These are phyloP conservation scores for Anisognathus igniventris DNA, from an alignment of 2,797 vertebrate species.

Conservation along the genomic window DNA sequence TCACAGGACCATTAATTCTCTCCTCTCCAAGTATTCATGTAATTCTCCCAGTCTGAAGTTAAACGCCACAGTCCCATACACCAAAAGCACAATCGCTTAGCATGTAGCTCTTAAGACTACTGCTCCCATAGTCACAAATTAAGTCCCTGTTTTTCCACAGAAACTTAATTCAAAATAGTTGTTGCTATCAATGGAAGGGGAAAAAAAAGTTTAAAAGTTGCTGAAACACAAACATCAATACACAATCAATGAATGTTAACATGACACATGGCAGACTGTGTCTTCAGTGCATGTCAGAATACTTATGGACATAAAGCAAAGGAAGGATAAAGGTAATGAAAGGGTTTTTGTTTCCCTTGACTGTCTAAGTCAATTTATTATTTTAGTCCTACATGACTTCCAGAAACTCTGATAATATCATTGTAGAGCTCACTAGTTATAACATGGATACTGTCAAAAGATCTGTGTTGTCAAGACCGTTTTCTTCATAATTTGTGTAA, in stretches of 20 bases:
- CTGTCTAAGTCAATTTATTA: conserved; percentile 75
- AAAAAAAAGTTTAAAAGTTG: conserved; percentile 23
- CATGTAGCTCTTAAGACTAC: not conserved
- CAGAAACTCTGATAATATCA: conserved; percentile 72
- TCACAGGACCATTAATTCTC: not conserved
- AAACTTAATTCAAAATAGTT: not conserved
- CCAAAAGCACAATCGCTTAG: not conserved
- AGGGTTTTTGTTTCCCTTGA: not conserved
- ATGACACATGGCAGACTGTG: not conserved
- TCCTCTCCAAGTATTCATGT: not conserved
- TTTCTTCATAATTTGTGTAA: conserved; percentile 45
- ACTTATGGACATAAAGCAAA: conserved; percentile 31
- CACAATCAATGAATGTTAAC: conserved; percentile 35
- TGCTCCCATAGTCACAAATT: not conserved
- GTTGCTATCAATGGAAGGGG: not conserved
- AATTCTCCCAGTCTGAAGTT: not conserved
- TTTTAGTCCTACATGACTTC: conserved; percentile 67
- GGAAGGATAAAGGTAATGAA: conserved; percentile 58
- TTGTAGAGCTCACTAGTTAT: conserved; percentile 58
- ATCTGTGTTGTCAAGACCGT: conserved; percentile 6
- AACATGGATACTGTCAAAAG: conserved; percentile 67
- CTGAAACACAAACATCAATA: conserved; percentile 10
- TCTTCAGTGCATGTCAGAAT: conserved; percentile 41
- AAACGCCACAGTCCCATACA: not conserved
- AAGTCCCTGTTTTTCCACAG: not conserved